A percentile compares a stretch with the other conserved stretches of the same genome.
Conservation (phyloP, 1,140 invertebrate species). For the Sinonovacula constricta region DNA sequence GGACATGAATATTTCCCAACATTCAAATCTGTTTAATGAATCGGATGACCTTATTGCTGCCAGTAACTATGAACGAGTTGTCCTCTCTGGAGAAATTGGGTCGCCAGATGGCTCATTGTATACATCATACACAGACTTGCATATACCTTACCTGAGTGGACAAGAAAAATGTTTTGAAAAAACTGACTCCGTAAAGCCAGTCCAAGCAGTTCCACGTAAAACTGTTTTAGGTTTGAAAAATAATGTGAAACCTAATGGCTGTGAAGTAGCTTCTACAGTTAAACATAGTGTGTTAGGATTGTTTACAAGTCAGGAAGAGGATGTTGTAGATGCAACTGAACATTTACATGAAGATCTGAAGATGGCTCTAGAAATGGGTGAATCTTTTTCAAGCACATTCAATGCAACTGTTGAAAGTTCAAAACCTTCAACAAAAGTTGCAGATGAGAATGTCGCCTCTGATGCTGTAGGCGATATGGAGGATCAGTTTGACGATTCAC, state of each 20-base stretch:
- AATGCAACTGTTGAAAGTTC: constrained; percentile 9
- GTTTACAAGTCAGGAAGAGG: constrained; percentile 30
- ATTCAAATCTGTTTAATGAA: constrained; percentile 46
- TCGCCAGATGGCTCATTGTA: neutral
- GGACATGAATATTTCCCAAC: constrained; percentile 47
- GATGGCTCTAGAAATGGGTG: constrained; percentile 51
- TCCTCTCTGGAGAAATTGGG: constrained; percentile 29
- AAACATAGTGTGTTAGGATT: constrained; percentile 17
- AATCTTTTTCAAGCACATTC: constrained; percentile 51
- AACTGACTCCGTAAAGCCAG: neutral
- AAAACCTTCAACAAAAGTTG: constrained; percentile 3
- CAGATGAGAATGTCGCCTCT: neutral
- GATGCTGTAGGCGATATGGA: neutral
- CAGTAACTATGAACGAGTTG: constrained; percentile 70
- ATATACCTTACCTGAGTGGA: constrained; percentile 61
- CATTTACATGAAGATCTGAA: constrained; percentile 52
- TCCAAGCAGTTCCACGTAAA: neutral
- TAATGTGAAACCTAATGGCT: neutral
- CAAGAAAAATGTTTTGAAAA: constrained; percentile 58
- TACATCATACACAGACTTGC: constrained; percentile 59
- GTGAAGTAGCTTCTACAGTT: neutral
- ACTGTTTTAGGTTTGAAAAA: neutral
- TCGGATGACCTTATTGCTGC: constrained; percentile 62
- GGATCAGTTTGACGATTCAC: constrained; percentile 56
- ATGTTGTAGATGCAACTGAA: neutral